Base-by-base conservation (phyloP, 2,888 invertebrate genomes). In the Cephus rjabovi region DNA sequence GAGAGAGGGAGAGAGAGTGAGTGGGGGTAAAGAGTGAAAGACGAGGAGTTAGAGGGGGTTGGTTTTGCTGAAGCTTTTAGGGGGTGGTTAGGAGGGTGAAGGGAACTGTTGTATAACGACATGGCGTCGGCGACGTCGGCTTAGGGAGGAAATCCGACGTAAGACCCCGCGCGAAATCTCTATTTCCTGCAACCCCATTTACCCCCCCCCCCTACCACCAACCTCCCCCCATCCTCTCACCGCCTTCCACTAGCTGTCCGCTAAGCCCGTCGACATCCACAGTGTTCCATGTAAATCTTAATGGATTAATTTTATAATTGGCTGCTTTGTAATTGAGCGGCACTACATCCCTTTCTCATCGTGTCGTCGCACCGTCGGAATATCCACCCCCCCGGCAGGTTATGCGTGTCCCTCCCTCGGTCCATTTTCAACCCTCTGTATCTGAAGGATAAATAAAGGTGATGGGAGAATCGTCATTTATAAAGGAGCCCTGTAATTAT, bases 251-350 rank as follows among this genome's bases (percentile, higher is more conserved):
- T 76, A 73, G n/a, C 34, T 75, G 37, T 77, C 77, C 74, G 76
- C 78, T 73, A 35, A 74, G 74, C 74, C 74, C 74, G 34, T 56
- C 75, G 34, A 31, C 75, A 56, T 56, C 75, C 75, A 68, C 69
- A 31, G 34, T 76, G 79, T 79, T 77, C 80, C 81, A 77, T 83
- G 81, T 82, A 83, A 85, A 85, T 88, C 86, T 85, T 87, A 86
- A 87, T 87, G 89, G 89, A 90, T 90, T 90, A 88, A 89, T 88
- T 88, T 86, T 88, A 87, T 89, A 89, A 90, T 90, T 90, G 87
- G 85, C 82, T 88, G 84, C 79, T 81, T 83, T 86, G 84, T 86
- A 86, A 87, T 87, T 84, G 85, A 83, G 82, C 82, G 78, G 75
- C 75, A 81, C 75, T 31, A 35, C 73, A 75, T 34, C 30, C 56